phyloP scores from a whole-genome alignment of 2,888 invertebrate genomes.

The Parapristionchus giblindavisi region DNA sequence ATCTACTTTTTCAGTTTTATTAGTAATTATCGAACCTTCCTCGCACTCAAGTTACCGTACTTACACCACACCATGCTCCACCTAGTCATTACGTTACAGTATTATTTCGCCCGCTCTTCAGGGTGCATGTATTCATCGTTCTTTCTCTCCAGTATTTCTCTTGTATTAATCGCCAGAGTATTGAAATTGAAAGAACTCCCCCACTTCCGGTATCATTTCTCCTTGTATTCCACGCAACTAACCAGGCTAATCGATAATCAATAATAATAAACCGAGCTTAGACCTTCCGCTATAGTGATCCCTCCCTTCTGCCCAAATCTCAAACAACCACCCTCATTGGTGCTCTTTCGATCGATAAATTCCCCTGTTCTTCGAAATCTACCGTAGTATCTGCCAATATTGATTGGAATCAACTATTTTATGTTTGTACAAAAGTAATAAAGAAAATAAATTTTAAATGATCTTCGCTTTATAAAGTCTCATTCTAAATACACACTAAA shows the following conservation, averaged over 20 bases:
- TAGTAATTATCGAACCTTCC: too few species aligned
- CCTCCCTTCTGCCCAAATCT: too few species aligned
- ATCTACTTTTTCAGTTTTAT: too few species aligned
- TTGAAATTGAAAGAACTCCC: constrained; percentile 17
- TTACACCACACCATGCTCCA: constrained; percentile 10
- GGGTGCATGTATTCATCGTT: not conserved
- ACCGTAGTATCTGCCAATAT: not conserved
- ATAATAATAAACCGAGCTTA: constrained; percentile 14
- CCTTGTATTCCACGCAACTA: constrained; percentile 34
- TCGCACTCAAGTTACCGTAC: too few species aligned
- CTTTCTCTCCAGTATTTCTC: constrained; percentile 14
- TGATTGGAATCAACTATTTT: not conserved
- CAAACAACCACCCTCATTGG: not conserved
- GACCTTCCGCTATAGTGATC: too few species aligned
- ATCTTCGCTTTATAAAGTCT: constrained; percentile 19
- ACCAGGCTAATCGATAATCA: constrained; percentile 25
- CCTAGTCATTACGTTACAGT: constrained; percentile 35
- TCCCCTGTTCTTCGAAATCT: not conserved
- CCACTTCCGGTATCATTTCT: constrained; percentile 28
- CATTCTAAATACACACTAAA: constrained; percentile 4
- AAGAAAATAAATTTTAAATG: not conserved
- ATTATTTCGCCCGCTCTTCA: not conserved
- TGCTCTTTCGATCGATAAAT: not conserved
- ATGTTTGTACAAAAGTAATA: constrained; percentile 21
- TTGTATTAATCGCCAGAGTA: constrained; percentile 22